Base-by-base conservation (phyloP, 2,113 vertebrate species). In the Paramormyrops kingsleyae region DNA sequence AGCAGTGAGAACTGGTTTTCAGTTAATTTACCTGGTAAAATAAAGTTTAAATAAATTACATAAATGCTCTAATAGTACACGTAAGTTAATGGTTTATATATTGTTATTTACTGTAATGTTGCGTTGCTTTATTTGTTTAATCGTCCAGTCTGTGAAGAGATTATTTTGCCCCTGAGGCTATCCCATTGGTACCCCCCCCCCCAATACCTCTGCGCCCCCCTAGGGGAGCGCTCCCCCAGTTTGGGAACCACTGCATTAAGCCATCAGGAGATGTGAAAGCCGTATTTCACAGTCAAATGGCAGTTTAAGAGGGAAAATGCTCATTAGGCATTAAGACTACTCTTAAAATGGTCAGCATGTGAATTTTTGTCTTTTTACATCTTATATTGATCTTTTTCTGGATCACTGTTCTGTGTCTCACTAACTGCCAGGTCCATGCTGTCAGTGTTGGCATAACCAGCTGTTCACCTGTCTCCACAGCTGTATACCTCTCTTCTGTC, bases 401-500 rank as follows among this genome's bases (percentile, higher is more conserved):
- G 70, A 35, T 77, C 35, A 17, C 70, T 17, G 5, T 39, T 31
- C 10, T 80, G 74, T 80, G 35, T 80, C 74, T 5, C 74, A 77
- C 74, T 77, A 39, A 77, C 13, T 17, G 74, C 35, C 74, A 59
- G 87, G 91, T 92, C 92, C 88, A 88, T 93, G 93, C 93, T 93
- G 93, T 77, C 35, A 77, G 70, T 92, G 88, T 93, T 83, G 87
- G 90, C 44, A 59, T 83, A 77, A 92, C 91, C 91, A 92, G 39
- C n/a, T 44, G 52, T 42, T n/a, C 5, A 52, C 92, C 59, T 93
- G 92, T 94, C 92, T 91, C 89, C 88, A 92, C 91, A 91, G 83
- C 91, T 92, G 88, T 92, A 4, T 92, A 35, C 91, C 92, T 90
- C 89, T 94, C 92, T 96, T 83, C 92, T 94, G 90, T 70, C 90